These are phyloP conservation scores for Hystrix brachyura DNA, from an alignment of 2,113 vertebrate species.

Conservation along the genomic window DNA sequence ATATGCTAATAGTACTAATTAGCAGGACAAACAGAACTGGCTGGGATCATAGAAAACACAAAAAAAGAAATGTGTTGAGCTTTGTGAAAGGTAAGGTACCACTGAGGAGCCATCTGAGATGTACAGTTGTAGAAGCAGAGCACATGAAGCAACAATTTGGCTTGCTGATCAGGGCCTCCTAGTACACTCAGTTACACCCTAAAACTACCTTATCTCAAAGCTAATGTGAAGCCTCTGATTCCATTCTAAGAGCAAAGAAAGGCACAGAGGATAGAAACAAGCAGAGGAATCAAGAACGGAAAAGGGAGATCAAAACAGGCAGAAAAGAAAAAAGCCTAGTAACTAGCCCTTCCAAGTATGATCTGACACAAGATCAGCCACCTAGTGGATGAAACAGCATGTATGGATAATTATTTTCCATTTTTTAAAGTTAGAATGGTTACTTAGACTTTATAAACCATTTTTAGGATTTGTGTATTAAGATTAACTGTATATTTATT, in stretches of 20 bases:
- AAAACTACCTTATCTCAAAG: neutral
- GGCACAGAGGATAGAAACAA: neutral
- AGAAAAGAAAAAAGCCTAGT: neutral
- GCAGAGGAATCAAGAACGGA: neutral
- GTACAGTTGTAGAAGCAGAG: neutral
- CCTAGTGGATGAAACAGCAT: neutral
- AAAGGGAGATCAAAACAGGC: neutral
- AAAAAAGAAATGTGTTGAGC: neutral
- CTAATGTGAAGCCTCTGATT: neutral
- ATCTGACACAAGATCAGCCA: neutral
- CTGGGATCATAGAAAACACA: neutral
- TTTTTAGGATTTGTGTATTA: neutral
- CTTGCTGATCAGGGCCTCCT: neutral
- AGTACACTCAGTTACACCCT: neutral
- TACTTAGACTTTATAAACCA: neutral
- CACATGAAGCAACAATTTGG: neutral
- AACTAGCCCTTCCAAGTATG: rapidly evolving
- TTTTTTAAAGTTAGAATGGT: neutral
- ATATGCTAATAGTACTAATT: neutral
- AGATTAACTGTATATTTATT: slow-evolving; percentile 6
- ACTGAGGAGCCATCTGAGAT: neutral
- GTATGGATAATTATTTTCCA: neutral
- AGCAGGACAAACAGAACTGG: neutral
- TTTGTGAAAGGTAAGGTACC: neutral
- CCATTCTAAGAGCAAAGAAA: neutral